Evolutionary conservation across 2,797 vertebrate species (phyloP).

Genomic region (Microtus obscurus): DNA sequence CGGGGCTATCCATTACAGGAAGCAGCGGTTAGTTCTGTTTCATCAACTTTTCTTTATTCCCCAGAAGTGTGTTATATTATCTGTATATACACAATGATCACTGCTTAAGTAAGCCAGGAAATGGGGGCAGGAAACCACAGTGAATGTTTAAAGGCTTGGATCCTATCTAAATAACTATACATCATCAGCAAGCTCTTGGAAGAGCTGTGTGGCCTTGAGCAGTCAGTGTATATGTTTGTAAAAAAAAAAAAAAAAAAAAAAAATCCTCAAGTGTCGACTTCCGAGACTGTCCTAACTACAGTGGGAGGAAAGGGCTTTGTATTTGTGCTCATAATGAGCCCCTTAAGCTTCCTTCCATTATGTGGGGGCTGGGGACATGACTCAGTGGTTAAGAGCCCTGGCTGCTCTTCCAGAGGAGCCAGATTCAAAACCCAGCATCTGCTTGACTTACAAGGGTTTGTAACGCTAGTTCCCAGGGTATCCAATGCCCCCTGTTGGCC

Average conservation of each 20-base stretch:
- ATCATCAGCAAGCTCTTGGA: neutral
- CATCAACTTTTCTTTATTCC: constrained; percentile 40
- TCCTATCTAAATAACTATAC: neutral
- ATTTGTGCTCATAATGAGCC: neutral
- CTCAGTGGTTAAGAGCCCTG: neutral
- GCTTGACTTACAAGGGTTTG: neutral
- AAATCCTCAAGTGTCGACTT: neutral
- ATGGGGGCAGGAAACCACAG: neutral
- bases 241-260: too few species aligned
- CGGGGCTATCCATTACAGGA: neutral
- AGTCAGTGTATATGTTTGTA: neutral
- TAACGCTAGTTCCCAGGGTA: neutral
- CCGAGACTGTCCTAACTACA: neutral
- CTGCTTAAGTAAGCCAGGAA: constrained; percentile 36
- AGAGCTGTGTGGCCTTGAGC: neutral
- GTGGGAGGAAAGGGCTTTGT: neutral
- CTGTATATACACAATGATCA: neutral
- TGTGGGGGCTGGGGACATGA: neutral
- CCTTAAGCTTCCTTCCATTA: constrained; percentile 12
- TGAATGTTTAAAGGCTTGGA: constrained; percentile 33
- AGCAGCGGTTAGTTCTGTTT: constrained; percentile 21
- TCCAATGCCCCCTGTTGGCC: neutral
- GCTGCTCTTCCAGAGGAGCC: neutral
- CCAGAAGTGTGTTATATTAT: constrained; percentile 41
- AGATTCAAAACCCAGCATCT: neutral